Conservation (phyloP, 2,888 invertebrate species). For the Griposia aprilina region DNA sequence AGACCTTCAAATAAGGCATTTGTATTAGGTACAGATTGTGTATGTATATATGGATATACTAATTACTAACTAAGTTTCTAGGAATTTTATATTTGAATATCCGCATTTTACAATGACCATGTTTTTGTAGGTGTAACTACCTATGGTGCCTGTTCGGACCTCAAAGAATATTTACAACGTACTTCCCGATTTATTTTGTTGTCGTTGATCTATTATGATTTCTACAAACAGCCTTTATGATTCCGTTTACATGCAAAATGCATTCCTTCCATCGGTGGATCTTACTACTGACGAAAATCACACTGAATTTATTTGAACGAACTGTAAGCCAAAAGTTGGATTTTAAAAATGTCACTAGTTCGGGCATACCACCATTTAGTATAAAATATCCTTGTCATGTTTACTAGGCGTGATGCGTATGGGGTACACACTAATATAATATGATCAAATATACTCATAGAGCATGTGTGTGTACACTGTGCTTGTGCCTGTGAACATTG, state of each 20-base stretch:
- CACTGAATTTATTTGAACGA: slow-evolving; percentile 1
- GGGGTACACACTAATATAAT: slow-evolving; percentile 63
- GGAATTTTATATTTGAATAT: slow-evolving; percentile 12
- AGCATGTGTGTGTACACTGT: slow-evolving; percentile 60
- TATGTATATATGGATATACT: slow-evolving; percentile 39
- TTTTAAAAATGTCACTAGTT: slow-evolving; percentile 19
- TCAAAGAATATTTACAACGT: no score
- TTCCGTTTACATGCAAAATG: background rate
- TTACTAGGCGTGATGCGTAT: slow-evolving; percentile 67
- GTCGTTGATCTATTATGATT: slow-evolving; percentile 68
- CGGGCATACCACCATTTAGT: slow-evolving; percentile 26
- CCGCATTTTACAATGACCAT: background rate
- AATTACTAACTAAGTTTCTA: slow-evolving; percentile 19
- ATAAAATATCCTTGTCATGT: slow-evolving; percentile 76
- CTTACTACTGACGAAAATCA: background rate
- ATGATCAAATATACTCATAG: slow-evolving; percentile 65
- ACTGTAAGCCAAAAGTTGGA: background rate
- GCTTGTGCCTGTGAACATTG: slow-evolving; percentile 73
- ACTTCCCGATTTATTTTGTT: no score
- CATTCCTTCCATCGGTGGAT: background rate
- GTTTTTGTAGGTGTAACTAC: no score
- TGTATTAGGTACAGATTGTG: slow-evolving; percentile 31
- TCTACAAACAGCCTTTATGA: slow-evolving; percentile 1
- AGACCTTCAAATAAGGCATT: slow-evolving; percentile 53
- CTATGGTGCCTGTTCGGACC: no score